phyloP scores from a whole-genome alignment of 2,888 invertebrate genomes.

The Tholera decimalis region DNA sequence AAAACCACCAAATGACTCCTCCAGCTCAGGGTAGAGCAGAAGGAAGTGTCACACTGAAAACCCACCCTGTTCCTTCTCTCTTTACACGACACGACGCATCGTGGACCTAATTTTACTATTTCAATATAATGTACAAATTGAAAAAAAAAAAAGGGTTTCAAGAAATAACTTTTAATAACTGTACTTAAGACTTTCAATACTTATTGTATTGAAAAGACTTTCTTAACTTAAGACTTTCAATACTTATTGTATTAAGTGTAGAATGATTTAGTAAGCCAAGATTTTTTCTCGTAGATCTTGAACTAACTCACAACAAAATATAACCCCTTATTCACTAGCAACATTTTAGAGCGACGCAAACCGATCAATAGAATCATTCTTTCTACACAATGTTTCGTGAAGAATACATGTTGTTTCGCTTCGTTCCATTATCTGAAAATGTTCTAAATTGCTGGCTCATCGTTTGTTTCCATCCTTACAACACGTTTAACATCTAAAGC shows the following conservation, averaged over 20 bases:
- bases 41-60: too few species aligned
- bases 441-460: conserved; percentile 39
- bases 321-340: neutral
- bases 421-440: conserved; percentile 23
- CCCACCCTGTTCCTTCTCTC: too few species aligned
- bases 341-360: conserved; percentile 16
- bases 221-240: too few species aligned
- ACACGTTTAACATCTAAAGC: conserved; percentile 35
- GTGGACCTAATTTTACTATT: too few species aligned
- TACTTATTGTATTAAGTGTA: too few species aligned
- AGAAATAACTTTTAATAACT: neutral
- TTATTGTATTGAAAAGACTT: too few species aligned
- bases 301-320: neutral
- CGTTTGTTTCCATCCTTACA: conserved; percentile 21
- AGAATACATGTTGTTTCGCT: conserved; percentile 13
- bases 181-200: neutral
- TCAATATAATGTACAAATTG: too few species aligned
- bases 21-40: too few species aligned
- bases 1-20: too few species aligned
- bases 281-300: neutral
- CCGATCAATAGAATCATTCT: conserved; percentile 18
- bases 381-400: neutral
- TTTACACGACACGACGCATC: too few species aligned
- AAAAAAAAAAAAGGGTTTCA: neutral
- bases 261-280: neutral